A percentile compares a stretch with the other conserved stretches of the same genome.
Conservation (phyloP, 2,113 vertebrate genomes). For the Anoura caudifer region DNA sequence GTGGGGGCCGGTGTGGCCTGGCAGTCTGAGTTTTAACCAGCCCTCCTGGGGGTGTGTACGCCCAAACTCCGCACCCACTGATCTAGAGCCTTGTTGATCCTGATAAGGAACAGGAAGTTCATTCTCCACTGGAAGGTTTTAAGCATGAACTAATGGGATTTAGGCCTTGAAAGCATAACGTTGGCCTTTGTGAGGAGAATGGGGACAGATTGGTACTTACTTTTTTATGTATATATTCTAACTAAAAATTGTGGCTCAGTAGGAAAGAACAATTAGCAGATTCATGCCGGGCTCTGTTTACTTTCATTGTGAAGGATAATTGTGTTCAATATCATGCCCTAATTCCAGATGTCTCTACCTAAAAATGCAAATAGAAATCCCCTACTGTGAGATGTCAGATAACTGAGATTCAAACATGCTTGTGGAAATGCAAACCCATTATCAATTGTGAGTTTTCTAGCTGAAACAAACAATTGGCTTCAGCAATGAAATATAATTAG, state of each 20-base stretch:
- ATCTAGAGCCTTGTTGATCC: not conserved
- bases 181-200: slow-evolving; percentile 40
- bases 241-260: slow-evolving; percentile 57
- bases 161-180: slow-evolving; percentile 25
- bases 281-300: slow-evolving; percentile 57
- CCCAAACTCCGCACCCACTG: not conserved
- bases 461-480: slow-evolving; percentile 34
- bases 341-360: slow-evolving; percentile 70
- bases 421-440: slow-evolving; percentile 57
- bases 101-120: not conserved
- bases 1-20: too few species aligned
- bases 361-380: slow-evolving; percentile 59
- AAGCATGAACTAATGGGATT: not conserved
- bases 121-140: not conserved
- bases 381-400: slow-evolving; percentile 54
- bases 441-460: slow-evolving; percentile 47
- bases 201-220: slow-evolving; percentile 47
- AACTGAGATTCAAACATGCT: slow-evolving; percentile 51
- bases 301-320: slow-evolving; percentile 67
- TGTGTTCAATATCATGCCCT: slow-evolving; percentile 61
- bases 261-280: slow-evolving; percentile 64
- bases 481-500: slow-evolving; percentile 39
- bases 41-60: not conserved
- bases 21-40: not conserved
- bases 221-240: slow-evolving; percentile 47